A percentile compares a stretch with the other conserved stretches of the same genome.
These are phyloP conservation scores for Talpa occidentalis DNA, from an alignment of 2,113 vertebrate genomes.

Conservation along the genomic window DNA sequence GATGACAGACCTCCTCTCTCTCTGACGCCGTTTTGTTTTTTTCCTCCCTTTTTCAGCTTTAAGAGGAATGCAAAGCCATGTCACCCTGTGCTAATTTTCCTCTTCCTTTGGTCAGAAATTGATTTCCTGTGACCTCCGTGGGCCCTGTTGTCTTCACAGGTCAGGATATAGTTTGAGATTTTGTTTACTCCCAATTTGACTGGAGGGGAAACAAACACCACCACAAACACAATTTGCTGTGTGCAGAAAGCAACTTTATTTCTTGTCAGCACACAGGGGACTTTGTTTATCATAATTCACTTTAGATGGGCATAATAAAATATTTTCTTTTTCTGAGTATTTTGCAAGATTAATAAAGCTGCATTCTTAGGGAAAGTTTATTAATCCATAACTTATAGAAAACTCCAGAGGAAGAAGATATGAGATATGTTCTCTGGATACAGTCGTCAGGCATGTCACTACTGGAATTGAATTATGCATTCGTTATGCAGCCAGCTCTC, in stretches of 20 bases:
- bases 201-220: not conserved
- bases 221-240: conserved; percentile 6
- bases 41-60: not conserved
- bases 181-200: not conserved
- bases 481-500: not conserved
- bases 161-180: not conserved
- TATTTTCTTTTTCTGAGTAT: conserved; percentile 61
- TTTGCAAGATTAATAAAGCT: conserved; percentile 66
- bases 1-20: not conserved
- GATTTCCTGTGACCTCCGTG: not conserved
- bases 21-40: not conserved
- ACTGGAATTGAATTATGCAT: conserved; percentile 25
- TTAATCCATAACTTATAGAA: conserved; percentile 69
- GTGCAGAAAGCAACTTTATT: conserved; percentile 50
- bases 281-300: conserved; percentile 63
- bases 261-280: not conserved
- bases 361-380: conserved; percentile 52
- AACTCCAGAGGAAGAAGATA: conserved; percentile 64
- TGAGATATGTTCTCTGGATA: conserved; percentile 52
- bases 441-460: not conserved
- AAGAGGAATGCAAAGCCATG: not conserved
- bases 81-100: not conserved
- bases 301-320: conserved; percentile 29
- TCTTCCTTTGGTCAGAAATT: not conserved
- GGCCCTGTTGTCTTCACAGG: not conserved